Evolutionary conservation across 1,140 invertebrate species (phyloP).

Genomic region (Diorhabda carinulata): DNA sequence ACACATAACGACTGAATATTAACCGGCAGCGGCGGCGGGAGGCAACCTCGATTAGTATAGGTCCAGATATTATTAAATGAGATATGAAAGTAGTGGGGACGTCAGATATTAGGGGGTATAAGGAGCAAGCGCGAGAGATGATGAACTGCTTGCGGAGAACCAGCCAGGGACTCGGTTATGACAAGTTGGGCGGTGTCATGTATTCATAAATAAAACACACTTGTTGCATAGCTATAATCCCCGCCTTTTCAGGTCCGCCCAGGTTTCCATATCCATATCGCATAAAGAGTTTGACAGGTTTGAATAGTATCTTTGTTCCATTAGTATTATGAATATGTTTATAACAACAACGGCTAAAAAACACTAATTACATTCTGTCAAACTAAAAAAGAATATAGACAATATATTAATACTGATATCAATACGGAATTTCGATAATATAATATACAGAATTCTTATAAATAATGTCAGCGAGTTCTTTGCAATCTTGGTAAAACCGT

Average conservation of each 20-base stretch:
- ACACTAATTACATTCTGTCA: no score
- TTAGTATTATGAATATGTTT: no score
- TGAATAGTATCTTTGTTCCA: no score
- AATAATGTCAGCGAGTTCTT: no score
- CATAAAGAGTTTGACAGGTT: constrained; percentile 23
- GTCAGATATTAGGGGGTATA: constrained; percentile 35
- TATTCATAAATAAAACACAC: constrained; percentile 48
- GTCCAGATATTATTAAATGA: constrained; percentile 47
- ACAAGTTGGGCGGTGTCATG: constrained; percentile 44
- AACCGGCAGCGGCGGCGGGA: constrained; percentile 19
- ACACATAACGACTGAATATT: constrained; percentile 23
- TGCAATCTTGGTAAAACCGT: no score
- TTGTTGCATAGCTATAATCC: constrained; percentile 46
- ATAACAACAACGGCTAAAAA: no score
- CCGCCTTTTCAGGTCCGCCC: constrained; percentile 43
- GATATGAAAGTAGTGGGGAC: constrained; percentile 46
- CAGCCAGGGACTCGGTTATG: constrained; percentile 46
- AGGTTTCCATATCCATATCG: constrained; percentile 45
- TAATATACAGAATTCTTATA: no score
- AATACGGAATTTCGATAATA: no score
- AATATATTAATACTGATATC: no score
- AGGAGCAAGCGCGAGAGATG: constrained; percentile 44
- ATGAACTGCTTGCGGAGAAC: constrained; percentile 37
- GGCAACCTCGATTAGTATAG: constrained; percentile 32
- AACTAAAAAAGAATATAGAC: no score